phyloP scores from a whole-genome alignment of 2,113 vertebrate genomes.

The Maylandia zebra region DNA sequence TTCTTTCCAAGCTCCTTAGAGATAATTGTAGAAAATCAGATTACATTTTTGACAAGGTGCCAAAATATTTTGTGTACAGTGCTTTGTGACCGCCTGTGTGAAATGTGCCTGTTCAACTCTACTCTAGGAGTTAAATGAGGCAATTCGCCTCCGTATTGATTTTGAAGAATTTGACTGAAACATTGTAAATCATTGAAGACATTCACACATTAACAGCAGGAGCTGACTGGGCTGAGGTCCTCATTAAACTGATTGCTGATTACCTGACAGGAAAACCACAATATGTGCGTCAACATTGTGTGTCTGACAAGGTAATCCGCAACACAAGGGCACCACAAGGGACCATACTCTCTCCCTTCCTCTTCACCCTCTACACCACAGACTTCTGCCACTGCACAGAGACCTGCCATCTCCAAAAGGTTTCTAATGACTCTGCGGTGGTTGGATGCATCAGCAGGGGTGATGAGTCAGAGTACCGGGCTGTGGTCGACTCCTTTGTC shows the following conservation, averaged over 20 bases:
- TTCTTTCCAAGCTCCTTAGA: no score
- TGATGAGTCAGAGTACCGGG: not conserved
- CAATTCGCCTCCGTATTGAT: slow-evolving; percentile 14
- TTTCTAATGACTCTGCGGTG: not conserved
- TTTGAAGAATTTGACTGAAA: not conserved
- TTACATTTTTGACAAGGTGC: not conserved
- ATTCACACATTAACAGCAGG: not conserved
- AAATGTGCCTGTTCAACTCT: not conserved
- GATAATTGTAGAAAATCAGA: no score
- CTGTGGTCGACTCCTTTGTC: not conserved
- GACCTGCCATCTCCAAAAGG: not conserved
- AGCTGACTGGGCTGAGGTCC: not conserved
- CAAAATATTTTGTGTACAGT: not conserved
- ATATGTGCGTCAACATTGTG: no score
- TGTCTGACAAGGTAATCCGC: no score
- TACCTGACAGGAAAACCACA: no score
- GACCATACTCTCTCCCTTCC: not conserved
- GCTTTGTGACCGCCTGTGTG: not conserved
- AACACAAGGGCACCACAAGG: not conserved
- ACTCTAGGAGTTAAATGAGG: not conserved
- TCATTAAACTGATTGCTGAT: not conserved
- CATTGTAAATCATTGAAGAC: not conserved
- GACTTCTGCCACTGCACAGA: not conserved
- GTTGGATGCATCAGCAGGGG: not conserved
- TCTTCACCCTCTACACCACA: not conserved